Base-by-base conservation (phyloP, 2,797 vertebrate genomes). In the Intellagama lesueurii region DNA sequence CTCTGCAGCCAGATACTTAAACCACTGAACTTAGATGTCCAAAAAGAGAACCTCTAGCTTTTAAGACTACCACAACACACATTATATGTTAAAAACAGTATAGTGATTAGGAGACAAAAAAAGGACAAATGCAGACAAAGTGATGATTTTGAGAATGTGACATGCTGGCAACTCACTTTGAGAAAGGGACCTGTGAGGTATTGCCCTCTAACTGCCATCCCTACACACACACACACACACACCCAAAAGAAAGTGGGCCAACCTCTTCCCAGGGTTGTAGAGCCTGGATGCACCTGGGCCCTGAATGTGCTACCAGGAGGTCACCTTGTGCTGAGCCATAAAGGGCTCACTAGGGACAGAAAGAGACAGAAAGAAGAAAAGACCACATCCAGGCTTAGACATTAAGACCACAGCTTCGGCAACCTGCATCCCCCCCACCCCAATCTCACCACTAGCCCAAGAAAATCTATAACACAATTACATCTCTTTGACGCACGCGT, bases 381-480 rank as follows among this genome's bases (percentile, higher is more conserved):
- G 44, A 69, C 30, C 70, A 77, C 68, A 30, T 32, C 84, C 69
- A 32, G 8, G 47, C 72, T 85, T 52, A 68, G 78, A 28, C 44
- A 76, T 28, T 24, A 76, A 76, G 70, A n/a, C 80, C 70, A 76
- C 56, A 77, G 79, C 70, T 81, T 73, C 66, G 14, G 44, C 84
- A 90, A 56, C 79, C 84, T 69, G 52, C 60, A 40, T 76, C 7
- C 60, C 47, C 40, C 78, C 28, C 8, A 80, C 64, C 68, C 56
- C 11, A 77, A 44, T 66, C 52, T 76, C 44, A 60, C 72, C n/a
- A 47, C 44, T 70, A 86, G 82, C 72, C 72, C 72, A 72, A 60
- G 72, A 82, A 85, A 86, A 85, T 88, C 90, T 86, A 88, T 88
- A 88, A 88, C 75, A 69, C 83, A 86, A 86, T 86, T 88, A 86